Evolutionary conservation across 23 tunicate species (phyloP).

Genomic region (Clavelina lepadiformis): DNA sequence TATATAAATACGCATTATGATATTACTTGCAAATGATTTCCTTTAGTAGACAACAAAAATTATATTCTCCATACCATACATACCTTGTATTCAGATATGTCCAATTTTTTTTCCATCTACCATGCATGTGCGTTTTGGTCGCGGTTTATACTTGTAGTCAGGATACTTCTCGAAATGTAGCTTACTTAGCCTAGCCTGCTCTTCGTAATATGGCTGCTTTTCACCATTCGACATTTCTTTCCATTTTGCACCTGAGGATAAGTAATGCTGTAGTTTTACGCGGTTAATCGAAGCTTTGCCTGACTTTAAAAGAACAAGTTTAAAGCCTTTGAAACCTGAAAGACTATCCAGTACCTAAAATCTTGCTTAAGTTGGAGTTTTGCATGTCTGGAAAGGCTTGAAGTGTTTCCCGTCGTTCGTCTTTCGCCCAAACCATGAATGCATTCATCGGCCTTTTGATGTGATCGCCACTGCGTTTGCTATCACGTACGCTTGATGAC

Average conservation of each 20-base stretch:
- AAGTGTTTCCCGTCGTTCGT: slow-evolving; percentile 86
- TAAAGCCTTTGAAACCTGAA: not conserved
- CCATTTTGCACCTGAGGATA: slow-evolving; percentile 87
- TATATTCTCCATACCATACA: no score
- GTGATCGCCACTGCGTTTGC: slow-evolving; percentile 54
- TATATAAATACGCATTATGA: no score
- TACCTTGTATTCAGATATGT: slow-evolving; percentile 99
- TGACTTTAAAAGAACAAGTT: not conserved
- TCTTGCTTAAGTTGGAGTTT: slow-evolving; percentile 98
- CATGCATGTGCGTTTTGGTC: slow-evolving; percentile 99
- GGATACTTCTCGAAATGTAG: slow-evolving; percentile 95
- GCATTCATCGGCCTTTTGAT: slow-evolving; percentile 99
- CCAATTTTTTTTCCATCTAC: slow-evolving; percentile 92
- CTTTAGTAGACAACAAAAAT: no score
- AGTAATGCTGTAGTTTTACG: not conserved
- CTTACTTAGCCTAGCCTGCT: slow-evolving; percentile 90
- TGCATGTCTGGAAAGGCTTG: slow-evolving; percentile 99
- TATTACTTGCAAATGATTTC: no score
- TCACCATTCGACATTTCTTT: slow-evolving; percentile 92
- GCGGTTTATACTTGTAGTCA: slow-evolving; percentile 97
- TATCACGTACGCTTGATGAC: slow-evolving; percentile 10
- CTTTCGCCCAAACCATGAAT: slow-evolving; percentile 99
- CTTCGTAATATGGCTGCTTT: slow-evolving; percentile 97
- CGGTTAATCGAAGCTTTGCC: not conserved
- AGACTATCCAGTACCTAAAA: slow-evolving; percentile 53